A percentile compares a stretch with the other conserved stretches of the same genome.
Evolutionary conservation across 1,140 invertebrate genomes (phyloP).

Genomic region (Brachionus koreanus): DNA sequence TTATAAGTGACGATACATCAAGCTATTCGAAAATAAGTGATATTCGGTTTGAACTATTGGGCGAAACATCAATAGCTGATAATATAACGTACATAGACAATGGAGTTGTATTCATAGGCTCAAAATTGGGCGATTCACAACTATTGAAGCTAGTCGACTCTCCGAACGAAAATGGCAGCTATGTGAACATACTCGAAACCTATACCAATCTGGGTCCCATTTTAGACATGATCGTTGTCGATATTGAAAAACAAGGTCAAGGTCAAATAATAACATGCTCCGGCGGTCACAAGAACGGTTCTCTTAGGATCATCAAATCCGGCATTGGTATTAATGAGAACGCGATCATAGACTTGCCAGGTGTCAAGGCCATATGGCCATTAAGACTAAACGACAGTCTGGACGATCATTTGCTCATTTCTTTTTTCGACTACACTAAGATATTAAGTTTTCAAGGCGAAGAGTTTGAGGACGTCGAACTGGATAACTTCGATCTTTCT

Average conservation of each 20-base stretch:
- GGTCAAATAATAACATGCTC: slow-evolving; percentile 85
- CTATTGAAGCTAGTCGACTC: slow-evolving; percentile 82
- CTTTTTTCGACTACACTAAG: slow-evolving; percentile 50
- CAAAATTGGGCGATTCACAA: slow-evolving; percentile 90
- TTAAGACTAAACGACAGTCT: neutral
- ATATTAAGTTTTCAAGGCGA: slow-evolving; percentile 73
- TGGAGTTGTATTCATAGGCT: slow-evolving; percentile 94
- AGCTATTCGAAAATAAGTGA: neutral
- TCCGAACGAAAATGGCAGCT: slow-evolving; percentile 75
- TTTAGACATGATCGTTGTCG: slow-evolving; percentile 88
- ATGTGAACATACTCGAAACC: slow-evolving; percentile 87
- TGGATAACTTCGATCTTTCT: slow-evolving; percentile 73
- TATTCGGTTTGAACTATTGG: slow-evolving; percentile 51
- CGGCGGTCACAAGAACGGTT: slow-evolving; percentile 93
- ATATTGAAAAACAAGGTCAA: slow-evolving; percentile 91
- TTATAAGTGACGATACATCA: slow-evolving; percentile 73
- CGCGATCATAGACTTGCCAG: slow-evolving; percentile 89
- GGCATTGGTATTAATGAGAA: slow-evolving; percentile 96
- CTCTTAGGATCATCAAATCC: slow-evolving; percentile 89
- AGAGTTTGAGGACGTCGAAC: slow-evolving; percentile 92
- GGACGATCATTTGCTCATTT: slow-evolving; percentile 51
- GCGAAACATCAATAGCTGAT: slow-evolving; percentile 87
- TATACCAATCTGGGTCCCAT: slow-evolving; percentile 96
- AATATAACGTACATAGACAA: slow-evolving; percentile 98
- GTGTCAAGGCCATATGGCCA: slow-evolving; percentile 66